Evolutionary conservation across 2,888 invertebrate genomes (phyloP).

Genomic region (Poecilobothrus nobilitatus): DNA sequence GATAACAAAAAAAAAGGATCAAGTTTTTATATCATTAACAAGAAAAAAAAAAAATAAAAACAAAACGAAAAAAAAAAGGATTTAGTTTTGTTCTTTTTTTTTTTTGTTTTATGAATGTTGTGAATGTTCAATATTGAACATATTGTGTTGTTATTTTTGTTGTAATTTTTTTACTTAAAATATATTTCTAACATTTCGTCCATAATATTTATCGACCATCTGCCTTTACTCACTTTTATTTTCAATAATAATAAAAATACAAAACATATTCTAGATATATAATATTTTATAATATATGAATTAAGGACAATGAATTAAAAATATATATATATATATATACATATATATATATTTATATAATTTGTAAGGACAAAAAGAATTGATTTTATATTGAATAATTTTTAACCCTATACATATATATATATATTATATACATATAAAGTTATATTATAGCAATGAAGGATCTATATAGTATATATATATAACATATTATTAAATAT

Average conservation of each 20-base stretch:
- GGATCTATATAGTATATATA: no score
- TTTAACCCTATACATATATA: not conserved
- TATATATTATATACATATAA: no score
- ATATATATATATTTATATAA: not conserved
- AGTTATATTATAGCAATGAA: no score
- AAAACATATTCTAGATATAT: not conserved
- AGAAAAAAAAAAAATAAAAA: not conserved
- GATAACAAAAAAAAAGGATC: slow-evolving; percentile 1
- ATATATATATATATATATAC: not conserved
- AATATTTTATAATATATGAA: not conserved
- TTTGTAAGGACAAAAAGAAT: not conserved
- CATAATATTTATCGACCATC: not conserved
- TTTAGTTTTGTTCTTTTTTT: not conserved
- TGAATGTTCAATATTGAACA: not conserved
- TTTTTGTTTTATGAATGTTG: not conserved
- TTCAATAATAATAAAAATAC: no score
- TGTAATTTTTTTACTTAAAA: no score
- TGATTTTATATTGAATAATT: not conserved
- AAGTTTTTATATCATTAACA: not conserved
- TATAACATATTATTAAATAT: no score
- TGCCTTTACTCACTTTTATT: not conserved
- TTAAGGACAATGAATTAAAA: slow-evolving; percentile 6
- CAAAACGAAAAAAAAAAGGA: not conserved
- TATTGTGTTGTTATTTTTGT: no score
- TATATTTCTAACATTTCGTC: no score